Evolutionary conservation across 2,888 invertebrate species (phyloP).

Genomic region (Pachymerium ferrugineum): DNA sequence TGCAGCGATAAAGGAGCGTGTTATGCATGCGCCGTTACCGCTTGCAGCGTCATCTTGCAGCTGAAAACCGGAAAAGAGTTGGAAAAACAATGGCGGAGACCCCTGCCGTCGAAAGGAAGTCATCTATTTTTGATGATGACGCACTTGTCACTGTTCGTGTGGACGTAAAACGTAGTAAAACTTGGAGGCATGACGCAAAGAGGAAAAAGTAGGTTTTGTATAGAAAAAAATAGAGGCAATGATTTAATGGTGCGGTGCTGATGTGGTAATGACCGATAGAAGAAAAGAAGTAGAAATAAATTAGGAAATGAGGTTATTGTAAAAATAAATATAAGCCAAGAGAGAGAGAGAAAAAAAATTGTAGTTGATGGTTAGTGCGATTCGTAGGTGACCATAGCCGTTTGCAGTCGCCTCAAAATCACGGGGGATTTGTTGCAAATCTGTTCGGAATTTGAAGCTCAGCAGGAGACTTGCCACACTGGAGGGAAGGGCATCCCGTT

Average conservation of each 20-base stretch:
- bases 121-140: constrained; percentile 20
- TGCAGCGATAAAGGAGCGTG: constrained; percentile 22
- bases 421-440: constrained; percentile 22
- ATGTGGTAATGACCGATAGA: constrained; percentile 6
- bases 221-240: neutral
- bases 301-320: neutral
- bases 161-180: constrained; percentile 16
- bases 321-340: neutral
- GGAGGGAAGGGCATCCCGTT: constrained; percentile 10
- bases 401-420: constrained; percentile 5
- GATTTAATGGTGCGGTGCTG: neutral
- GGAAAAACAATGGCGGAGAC: constrained; percentile 22
- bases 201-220: constrained; percentile 6
- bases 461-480: constrained; percentile 24
- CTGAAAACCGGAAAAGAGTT: constrained; percentile 23
- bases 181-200: neutral
- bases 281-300: constrained; percentile 8
- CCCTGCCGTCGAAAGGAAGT: neutral
- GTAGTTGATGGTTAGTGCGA: neutral
- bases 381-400: constrained; percentile 6
- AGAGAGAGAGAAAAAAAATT: neutral
- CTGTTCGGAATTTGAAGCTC: constrained; percentile 27
- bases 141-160: constrained; percentile 20
- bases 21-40: constrained; percentile 24
- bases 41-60: constrained; percentile 22